phyloP scores from a whole-genome alignment of 1,140 invertebrate genomes.

The Sipha flava region DNA sequence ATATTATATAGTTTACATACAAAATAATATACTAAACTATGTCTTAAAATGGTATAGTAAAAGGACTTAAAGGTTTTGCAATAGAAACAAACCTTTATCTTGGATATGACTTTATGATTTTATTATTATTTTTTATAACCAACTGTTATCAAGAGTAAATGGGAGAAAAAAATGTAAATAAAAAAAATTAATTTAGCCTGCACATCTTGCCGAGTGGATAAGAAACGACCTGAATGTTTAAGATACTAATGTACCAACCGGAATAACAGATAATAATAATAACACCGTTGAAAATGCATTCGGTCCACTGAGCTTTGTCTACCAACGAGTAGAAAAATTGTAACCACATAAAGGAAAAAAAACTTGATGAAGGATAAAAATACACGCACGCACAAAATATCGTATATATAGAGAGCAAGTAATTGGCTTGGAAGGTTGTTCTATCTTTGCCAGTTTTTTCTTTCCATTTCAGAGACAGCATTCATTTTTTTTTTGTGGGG shows the following conservation, averaged over 20 bases:
- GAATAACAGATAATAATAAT: slow-evolving; percentile 38
- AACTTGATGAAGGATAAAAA: neutral
- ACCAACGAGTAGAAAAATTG: neutral
- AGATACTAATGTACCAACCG: slow-evolving; percentile 34
- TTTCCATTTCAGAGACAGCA: neutral
- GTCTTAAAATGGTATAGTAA: neutral
- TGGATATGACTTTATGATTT: neutral
- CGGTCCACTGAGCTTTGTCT: neutral
- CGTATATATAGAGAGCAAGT: neutral
- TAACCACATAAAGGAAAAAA: neutral
- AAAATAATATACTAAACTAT: too few species aligned
- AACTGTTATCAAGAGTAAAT: neutral
- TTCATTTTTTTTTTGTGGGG: neutral
- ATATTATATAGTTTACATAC: too few species aligned
- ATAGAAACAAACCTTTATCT: neutral
- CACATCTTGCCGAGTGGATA: neutral
- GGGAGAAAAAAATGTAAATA: neutral
- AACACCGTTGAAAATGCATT: slow-evolving; percentile 34
- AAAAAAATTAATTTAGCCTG: neutral
- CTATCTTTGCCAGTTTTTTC: neutral
- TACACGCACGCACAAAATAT: neutral
- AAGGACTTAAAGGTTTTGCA: neutral
- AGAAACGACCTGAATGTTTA: neutral
- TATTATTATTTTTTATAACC: neutral
- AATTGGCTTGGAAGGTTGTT: neutral